Evolutionary conservation across 2,113 vertebrate genomes (phyloP).

Genomic region (Daphoenositta chrysoptera): DNA sequence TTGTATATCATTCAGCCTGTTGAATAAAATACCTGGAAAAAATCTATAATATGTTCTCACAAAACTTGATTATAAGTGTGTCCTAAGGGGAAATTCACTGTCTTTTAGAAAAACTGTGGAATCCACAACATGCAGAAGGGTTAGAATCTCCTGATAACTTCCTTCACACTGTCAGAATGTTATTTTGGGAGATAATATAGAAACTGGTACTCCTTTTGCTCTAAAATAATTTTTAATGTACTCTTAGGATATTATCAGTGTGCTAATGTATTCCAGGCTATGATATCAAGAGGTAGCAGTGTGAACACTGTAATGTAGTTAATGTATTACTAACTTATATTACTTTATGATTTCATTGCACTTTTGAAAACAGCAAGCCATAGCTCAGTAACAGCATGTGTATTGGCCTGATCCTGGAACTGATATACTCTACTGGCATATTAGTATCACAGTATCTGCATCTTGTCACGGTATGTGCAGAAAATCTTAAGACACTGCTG

Average conservation of each 20-base stretch:
- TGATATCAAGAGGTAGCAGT: not conserved
- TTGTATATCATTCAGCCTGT: not conserved
- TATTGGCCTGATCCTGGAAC: not conserved
- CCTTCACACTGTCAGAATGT: not conserved
- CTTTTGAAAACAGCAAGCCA: not conserved
- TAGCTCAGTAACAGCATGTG: not conserved
- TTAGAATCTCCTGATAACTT: not conserved
- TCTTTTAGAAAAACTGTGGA: not conserved
- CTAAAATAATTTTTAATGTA: not conserved
- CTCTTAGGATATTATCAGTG: not conserved
- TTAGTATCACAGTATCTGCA: not conserved
- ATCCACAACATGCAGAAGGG: not conserved
- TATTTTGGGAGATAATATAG: not conserved
- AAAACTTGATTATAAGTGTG: not conserved
- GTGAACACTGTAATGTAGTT: not conserved
- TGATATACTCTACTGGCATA: not conserved
- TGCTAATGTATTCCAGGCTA: not conserved
- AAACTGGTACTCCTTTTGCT: not conserved
- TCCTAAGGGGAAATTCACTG: not conserved
- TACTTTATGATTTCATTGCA: not conserved
- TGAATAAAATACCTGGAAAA: slow-evolving; percentile 3
- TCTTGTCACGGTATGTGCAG: slow-evolving; percentile 12
- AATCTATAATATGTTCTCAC: not conserved
- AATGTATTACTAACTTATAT: slow-evolving; percentile 18
- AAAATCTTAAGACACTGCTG: slow-evolving; percentile 11